These are phyloP conservation scores for Axis porcinus DNA, from an alignment of 2,113 vertebrate species.

Conservation along the genomic window DNA sequence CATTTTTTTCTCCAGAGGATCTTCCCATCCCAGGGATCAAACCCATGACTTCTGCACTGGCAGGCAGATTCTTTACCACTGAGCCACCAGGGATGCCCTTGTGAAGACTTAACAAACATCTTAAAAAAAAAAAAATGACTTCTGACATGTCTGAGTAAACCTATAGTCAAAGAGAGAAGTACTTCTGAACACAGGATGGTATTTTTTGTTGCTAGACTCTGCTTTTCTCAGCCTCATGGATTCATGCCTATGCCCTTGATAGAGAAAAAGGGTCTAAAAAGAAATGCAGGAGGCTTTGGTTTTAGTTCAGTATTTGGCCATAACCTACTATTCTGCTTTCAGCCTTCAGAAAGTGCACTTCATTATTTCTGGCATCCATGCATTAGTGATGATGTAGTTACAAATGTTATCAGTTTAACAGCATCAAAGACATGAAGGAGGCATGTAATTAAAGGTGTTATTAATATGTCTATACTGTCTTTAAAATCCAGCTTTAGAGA, in stretches of 20 bases:
- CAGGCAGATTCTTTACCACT: neutral
- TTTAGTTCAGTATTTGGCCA: neutral
- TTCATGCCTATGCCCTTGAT: neutral
- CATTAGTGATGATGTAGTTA: neutral
- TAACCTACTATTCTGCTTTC: neutral
- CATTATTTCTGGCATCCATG: neutral
- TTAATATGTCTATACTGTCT: neutral
- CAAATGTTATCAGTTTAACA: neutral
- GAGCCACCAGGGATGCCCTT: neutral
- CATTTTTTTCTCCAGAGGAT: neutral
- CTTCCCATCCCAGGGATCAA: neutral
- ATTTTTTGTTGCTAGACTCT: neutral
- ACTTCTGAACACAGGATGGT: neutral
- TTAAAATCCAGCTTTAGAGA: neutral
- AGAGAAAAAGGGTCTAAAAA: neutral
- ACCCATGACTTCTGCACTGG: neutral
- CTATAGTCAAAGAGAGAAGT: neutral
- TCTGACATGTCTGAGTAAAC: neutral
- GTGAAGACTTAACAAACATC: neutral
- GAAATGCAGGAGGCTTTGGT: neutral
- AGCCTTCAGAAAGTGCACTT: neutral
- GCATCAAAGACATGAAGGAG: neutral
- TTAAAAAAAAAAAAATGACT: neutral
- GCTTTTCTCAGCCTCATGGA: neutral
- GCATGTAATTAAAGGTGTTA: neutral